Base-by-base conservation (phyloP, 2,797 vertebrate genomes). In the Tragopan temminckii region DNA sequence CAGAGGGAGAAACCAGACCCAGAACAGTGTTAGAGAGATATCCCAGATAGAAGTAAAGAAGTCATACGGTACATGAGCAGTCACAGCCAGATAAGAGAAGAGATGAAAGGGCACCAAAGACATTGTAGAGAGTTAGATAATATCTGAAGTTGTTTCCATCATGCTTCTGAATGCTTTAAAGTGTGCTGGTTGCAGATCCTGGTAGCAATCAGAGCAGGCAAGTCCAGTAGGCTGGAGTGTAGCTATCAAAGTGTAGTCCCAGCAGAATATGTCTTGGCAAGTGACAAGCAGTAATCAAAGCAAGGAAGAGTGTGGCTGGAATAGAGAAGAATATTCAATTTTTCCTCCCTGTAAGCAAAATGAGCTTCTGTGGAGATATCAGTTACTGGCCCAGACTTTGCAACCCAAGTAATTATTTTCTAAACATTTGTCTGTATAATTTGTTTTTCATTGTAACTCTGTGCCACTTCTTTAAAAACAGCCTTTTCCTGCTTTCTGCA, bases 1-100 rank as follows among this genome's bases (percentile, higher is more conserved):
- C 61, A 72, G 52, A 85, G 52, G 67, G 67, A 78, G 15, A 50
- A 82, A 45, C 80, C 80, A 84, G 79, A 80, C 50, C 62, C 84
- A 9, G 78, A 81, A 27, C 16, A 68, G 84, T 0, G 0, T 77
- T 85, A 93, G 64, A 67, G 58, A 82, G 40, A 53, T 17, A 80
- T 90, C 57, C 64, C 74, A 50, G 78, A 48, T 61, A 93, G 87
- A 82, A 82, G 89, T 93, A 59, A 87, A 82, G 79, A 82, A 95
- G 64, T 71, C 72, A 40, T 68, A 74, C 76, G 50, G 25, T 80
- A 52, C 85, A 91, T 74, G 75, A 90, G 68, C 66, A 94, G 71
- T 53, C 36, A 55, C 23, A 77, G 78, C 29, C 79, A 77, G 88
- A 82, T 77, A 74, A 87, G 62, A 57, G 53, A 58, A 87, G 14